Percentiles rank a stretch among this genome's conserved stretches.
These are phyloP conservation scores for Sebastes steindachneri DNA, from an alignment of 2,797 vertebrate genomes.

Conservation along the genomic window DNA sequence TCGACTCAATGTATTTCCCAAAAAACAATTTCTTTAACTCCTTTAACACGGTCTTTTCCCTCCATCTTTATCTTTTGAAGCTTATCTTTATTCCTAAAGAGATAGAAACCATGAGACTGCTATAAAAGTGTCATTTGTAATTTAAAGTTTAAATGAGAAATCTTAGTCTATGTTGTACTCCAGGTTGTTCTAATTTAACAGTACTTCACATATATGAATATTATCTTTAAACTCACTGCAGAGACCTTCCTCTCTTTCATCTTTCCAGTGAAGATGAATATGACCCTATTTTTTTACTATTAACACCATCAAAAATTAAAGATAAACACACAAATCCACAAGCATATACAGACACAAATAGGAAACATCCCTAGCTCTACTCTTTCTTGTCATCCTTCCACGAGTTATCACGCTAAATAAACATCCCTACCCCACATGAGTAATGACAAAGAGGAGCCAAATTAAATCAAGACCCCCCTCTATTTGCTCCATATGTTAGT, in stretches of 20 bases:
- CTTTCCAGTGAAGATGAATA: not conserved
- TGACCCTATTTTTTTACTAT: conserved; percentile 5
- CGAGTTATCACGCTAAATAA: conserved; percentile 61
- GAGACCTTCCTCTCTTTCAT: not conserved
- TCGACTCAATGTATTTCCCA: not conserved
- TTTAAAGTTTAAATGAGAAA: not conserved
- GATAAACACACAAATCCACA: conserved; percentile 26
- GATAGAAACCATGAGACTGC: conserved; percentile 1
- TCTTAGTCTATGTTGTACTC: not conserved
- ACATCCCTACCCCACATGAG: conserved; percentile 60
- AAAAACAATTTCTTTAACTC: not conserved
- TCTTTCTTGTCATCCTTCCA: conserved; percentile 28
- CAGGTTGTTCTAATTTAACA: not conserved
- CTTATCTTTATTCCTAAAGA: not conserved
- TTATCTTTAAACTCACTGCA: not conserved
- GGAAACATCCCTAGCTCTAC: conserved; percentile 37
- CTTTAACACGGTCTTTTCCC: not conserved
- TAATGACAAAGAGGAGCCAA: conserved; percentile 67
- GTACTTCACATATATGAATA: not conserved
- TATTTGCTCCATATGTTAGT: conserved; percentile 81
- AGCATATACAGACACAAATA: conserved; percentile 34
- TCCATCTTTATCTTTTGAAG: not conserved
- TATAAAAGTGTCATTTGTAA: conserved; percentile 10
- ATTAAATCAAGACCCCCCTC: conserved; percentile 69
- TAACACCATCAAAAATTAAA: conserved; percentile 3